phyloP scores from a whole-genome alignment of 2,797 vertebrate genomes.

The Neosilurus mollespiculum region DNA sequence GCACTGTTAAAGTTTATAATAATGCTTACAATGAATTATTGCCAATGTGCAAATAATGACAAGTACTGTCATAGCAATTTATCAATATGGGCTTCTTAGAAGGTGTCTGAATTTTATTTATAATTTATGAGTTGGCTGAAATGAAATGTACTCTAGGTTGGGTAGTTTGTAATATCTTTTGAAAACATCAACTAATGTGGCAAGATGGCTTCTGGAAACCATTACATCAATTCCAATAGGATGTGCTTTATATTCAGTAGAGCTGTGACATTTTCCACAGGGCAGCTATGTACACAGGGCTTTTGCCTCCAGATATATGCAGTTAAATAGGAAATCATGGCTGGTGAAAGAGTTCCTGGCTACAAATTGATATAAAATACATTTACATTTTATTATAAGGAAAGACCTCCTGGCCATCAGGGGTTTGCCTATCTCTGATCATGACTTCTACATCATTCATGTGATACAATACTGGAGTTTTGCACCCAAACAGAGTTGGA shows the following conservation, averaged over 20 bases:
- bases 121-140: not conserved
- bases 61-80: not conserved
- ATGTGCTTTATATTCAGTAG: not conserved
- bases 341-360: not conserved
- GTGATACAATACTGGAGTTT: conserved; percentile 15
- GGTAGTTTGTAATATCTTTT: not conserved
- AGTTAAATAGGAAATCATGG: conserved; percentile 5
- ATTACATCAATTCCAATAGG: not conserved
- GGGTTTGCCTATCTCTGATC: not conserved
- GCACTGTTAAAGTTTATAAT: not conserved
- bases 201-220: not conserved
- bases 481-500: conserved; percentile 27
- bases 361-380: not conserved
- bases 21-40: not conserved
- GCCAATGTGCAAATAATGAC: not conserved
- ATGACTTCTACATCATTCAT: conserved; percentile 17
- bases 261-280: conserved; percentile 10
- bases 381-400: not conserved
- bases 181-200: not conserved
- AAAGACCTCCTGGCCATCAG: not conserved
- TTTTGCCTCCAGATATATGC: not conserved
- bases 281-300: not conserved
- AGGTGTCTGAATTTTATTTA: not conserved
- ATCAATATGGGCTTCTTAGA: not conserved
- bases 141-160: not conserved